phyloP scores from a whole-genome alignment of 2,113 vertebrate genomes.

The Hoplias malabaricus region DNA sequence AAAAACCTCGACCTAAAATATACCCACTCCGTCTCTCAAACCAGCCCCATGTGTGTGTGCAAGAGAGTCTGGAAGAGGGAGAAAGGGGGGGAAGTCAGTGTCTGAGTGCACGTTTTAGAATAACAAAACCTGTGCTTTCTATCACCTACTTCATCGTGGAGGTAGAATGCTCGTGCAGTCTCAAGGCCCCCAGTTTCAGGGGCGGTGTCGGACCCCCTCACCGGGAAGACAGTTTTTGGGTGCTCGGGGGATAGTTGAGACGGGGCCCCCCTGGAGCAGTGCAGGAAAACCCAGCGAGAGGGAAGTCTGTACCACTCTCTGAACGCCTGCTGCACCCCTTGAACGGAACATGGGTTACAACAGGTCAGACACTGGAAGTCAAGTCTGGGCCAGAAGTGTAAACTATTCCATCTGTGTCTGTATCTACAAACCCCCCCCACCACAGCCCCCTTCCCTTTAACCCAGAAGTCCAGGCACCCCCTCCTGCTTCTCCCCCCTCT shows the following conservation, averaged over 20 bases:
- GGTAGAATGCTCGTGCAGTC: constrained; percentile 41
- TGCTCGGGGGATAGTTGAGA: constrained; percentile 6
- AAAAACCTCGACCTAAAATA: constrained; percentile 48
- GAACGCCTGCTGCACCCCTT: constrained; percentile 56
- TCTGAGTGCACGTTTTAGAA: constrained; percentile 63
- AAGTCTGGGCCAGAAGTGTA: constrained; percentile 77
- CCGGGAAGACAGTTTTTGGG: neutral
- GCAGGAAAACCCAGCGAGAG: constrained; percentile 63
- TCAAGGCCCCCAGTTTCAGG: neutral
- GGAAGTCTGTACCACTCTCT: constrained; percentile 70
- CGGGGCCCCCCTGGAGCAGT: constrained; percentile 52
- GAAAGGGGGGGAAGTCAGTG: constrained; percentile 39
- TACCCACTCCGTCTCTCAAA: constrained; percentile 62
- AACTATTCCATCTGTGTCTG: constrained; percentile 79
- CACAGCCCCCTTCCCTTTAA: constrained; percentile 24
- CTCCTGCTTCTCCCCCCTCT: constrained; percentile 35
- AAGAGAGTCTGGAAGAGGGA: neutral
- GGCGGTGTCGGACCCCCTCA: constrained; percentile 3
- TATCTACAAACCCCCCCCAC: constrained; percentile 64
- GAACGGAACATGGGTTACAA: constrained; percentile 78
- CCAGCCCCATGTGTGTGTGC: constrained; percentile 72
- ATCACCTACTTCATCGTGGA: constrained; percentile 67
- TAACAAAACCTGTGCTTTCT: constrained; percentile 72
- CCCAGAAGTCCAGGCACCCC: constrained; percentile 46
- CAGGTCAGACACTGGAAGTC: constrained; percentile 80